phyloP scores from a whole-genome alignment of 2,888 invertebrate species.

The Atherix ibis region DNA sequence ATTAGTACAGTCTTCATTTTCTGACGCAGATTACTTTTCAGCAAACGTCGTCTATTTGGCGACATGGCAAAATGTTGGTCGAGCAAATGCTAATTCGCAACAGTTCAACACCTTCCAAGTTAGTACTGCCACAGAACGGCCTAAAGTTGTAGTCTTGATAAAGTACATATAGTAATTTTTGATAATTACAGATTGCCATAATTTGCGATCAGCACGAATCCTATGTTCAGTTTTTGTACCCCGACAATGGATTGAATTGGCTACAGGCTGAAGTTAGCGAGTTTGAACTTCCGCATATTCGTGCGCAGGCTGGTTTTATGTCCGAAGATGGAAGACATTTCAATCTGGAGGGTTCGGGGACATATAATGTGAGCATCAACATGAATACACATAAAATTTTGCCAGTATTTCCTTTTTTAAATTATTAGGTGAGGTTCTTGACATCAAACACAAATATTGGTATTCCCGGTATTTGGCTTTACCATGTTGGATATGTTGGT shows the following conservation, averaged over 20 bases:
- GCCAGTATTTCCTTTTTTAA: constrained; percentile 23
- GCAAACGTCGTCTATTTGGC: constrained; percentile 68
- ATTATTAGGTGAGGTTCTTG: constrained; percentile 24
- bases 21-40: constrained; percentile 52
- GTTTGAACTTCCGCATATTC: constrained; percentile 70
- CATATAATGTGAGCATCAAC: no score
- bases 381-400: constrained; percentile 28
- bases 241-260: constrained; percentile 83
- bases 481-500: constrained; percentile 58
- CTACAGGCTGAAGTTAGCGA: constrained; percentile 62
- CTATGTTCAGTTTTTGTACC: constrained; percentile 77
- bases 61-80: constrained; percentile 83
- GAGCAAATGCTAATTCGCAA: constrained; percentile 42
- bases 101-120: constrained; percentile 81
- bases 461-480: constrained; percentile 74
- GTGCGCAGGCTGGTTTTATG: constrained; percentile 86
- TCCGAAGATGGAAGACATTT: constrained; percentile 64
- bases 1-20: constrained; percentile 57
- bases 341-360: constrained; percentile 73
- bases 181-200: constrained; percentile 21
- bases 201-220: constrained; percentile 39
- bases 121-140: no score
- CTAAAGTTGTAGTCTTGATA: no score
- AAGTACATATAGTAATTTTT: no score
- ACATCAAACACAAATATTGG: constrained; percentile 74